A percentile compares a stretch with the other conserved stretches of the same genome.
Conservation (phyloP, 2,113 vertebrate species). For the Atractosteus spatula region DNA sequence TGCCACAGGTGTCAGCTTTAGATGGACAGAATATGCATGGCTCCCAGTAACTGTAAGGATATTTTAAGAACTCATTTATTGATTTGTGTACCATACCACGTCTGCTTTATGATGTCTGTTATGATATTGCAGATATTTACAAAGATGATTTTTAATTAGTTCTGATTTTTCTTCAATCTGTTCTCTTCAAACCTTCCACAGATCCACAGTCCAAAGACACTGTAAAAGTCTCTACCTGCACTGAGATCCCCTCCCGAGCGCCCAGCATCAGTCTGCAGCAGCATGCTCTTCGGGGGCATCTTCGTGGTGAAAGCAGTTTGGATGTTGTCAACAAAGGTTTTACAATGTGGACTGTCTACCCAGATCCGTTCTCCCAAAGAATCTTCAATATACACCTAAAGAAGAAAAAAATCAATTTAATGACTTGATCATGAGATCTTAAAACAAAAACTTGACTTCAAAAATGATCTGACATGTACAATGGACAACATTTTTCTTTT, state of each 20-base stretch:
- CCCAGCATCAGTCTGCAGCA: slow-evolving; percentile 82
- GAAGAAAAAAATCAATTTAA: slow-evolving; percentile 9
- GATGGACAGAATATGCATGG: too few species aligned
- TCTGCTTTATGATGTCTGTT: too few species aligned
- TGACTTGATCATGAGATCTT: too few species aligned
- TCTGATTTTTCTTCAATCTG: too few species aligned
- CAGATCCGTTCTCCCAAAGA: slow-evolving; percentile 94
- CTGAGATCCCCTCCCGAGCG: slow-evolving; percentile 87
- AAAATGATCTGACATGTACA: not conserved
- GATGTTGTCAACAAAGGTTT: slow-evolving; percentile 93
- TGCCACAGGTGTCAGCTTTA: too few species aligned
- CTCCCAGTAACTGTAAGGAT: too few species aligned
- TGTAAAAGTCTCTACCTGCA: slow-evolving; percentile 65
- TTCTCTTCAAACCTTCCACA: not conserved
- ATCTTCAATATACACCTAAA: slow-evolving; percentile 95
- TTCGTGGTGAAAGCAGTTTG: slow-evolving; percentile 94
- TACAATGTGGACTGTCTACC: slow-evolving; percentile 97
- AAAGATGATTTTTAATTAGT: too few species aligned
- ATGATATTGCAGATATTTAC: too few species aligned
- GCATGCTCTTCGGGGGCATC: slow-evolving; percentile 92
- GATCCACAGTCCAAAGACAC: not conserved
- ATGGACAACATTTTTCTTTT: not conserved
- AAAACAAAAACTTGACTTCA: not conserved
- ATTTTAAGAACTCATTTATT: too few species aligned
- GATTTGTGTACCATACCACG: not conserved